phyloP scores from a whole-genome alignment of 2,113 vertebrate genomes.

The Chiloscyllium plagiosum region DNA sequence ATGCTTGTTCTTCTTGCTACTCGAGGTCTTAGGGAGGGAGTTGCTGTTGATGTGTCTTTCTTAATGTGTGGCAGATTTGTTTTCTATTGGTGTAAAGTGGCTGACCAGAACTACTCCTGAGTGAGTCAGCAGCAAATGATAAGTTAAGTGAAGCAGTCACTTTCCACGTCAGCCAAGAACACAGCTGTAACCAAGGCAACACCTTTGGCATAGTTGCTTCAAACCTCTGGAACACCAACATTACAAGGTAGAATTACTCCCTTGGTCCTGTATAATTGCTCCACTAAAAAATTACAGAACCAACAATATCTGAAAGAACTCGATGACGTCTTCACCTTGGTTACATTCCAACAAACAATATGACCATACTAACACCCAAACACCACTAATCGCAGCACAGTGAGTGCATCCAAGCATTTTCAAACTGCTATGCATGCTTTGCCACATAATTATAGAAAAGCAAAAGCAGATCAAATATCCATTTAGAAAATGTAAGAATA shows the following conservation, averaged over 20 bases:
- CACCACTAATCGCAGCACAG: neutral
- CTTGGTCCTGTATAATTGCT: neutral
- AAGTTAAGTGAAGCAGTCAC: neutral
- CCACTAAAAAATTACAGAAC: neutral
- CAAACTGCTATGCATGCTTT: neutral
- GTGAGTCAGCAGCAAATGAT: slow-evolving; percentile 13
- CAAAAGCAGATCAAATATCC: neutral
- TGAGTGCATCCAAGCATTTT: neutral
- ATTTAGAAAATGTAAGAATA: neutral
- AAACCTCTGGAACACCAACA: neutral
- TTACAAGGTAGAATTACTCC: neutral
- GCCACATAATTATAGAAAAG: neutral
- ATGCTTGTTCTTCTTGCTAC: neutral
- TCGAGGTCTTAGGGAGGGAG: neutral
- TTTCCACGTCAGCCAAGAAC: neutral
- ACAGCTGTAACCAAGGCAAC: neutral
- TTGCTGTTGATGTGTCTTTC: neutral
- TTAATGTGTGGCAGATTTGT: neutral
- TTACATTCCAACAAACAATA: neutral
- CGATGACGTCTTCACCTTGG: neutral
- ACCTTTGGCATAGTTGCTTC: neutral
- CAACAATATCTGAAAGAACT: neutral
- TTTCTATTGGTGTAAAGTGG: neutral
- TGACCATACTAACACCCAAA: neutral
- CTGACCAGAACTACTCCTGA: neutral